Conservation (phyloP, 2,113 vertebrate genomes). For the Caranx melampygus region DNA sequence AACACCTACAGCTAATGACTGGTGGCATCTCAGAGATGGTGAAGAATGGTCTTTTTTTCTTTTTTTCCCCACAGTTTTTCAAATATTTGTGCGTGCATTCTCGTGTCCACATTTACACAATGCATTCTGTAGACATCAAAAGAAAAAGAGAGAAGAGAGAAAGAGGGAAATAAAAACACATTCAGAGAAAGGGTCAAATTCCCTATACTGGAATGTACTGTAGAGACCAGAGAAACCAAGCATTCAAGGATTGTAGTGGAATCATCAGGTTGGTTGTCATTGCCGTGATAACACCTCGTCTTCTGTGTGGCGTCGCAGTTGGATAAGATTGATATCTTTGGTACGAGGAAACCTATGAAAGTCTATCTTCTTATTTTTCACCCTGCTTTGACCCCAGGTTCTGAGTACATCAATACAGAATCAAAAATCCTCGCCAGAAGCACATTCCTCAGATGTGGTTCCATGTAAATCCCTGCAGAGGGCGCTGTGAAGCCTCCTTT, state of each 20-base stretch:
- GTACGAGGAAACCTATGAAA: constrained; percentile 81
- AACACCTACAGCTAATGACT: constrained; percentile 79
- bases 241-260: constrained; percentile 69
- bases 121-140: constrained; percentile 81
- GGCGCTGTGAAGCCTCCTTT: constrained; percentile 55
- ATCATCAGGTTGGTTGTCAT: constrained; percentile 64
- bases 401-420: constrained; percentile 67
- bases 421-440: constrained; percentile 68
- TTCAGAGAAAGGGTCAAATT: constrained; percentile 83
- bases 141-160: constrained; percentile 40
- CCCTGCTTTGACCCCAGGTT: constrained; percentile 36
- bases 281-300: constrained; percentile 56
- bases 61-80: constrained; percentile 58
- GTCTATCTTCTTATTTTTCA: constrained; percentile 27
- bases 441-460: constrained; percentile 62
- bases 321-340: constrained; percentile 59
- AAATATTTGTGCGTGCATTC: constrained; percentile 77
- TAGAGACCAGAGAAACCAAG: constrained; percentile 85
- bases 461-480: constrained; percentile 53
- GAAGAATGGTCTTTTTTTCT: constrained; percentile 71
- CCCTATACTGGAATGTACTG: constrained; percentile 87
- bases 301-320: constrained; percentile 43
- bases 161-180: constrained; percentile 79
- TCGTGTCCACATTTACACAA: constrained; percentile 81
- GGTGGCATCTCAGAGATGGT: constrained; percentile 85